Percentiles rank a stretch among this genome's conserved stretches.
Conservation (phyloP, 2,113 vertebrate genomes). For the Hylia prasina region DNA sequence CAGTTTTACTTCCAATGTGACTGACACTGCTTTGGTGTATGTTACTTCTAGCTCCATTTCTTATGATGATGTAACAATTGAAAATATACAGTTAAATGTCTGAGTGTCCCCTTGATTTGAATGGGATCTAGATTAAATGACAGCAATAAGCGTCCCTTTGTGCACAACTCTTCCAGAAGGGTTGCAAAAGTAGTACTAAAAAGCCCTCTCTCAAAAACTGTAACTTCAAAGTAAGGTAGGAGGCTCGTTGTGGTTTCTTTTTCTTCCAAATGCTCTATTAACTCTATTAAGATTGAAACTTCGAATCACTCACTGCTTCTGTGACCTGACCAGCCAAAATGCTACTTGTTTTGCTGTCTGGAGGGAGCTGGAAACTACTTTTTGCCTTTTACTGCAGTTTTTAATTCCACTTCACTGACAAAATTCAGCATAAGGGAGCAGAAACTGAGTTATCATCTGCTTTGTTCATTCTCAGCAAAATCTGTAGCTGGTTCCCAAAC, state of each 20-base stretch:
- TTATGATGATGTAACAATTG: background rate
- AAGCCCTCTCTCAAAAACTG: background rate
- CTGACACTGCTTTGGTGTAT: background rate
- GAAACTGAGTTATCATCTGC: background rate
- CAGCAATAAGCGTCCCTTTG: background rate
- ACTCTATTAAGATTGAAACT: background rate
- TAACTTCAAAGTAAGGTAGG: background rate
- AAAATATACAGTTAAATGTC: background rate
- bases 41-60: background rate
- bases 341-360: background rate
- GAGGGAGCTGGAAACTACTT: background rate
- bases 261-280: background rate
- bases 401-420: background rate
- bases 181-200: background rate
- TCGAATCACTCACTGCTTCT: background rate
- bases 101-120: background rate
- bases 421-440: background rate
- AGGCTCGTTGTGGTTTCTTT: background rate
- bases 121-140: background rate
- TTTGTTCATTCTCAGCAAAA: slow-evolving; percentile 12
- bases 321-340: background rate
- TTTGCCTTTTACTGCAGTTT: background rate
- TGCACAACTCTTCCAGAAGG: background rate
- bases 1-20: background rate
- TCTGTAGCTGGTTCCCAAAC: background rate